Base-by-base conservation (phyloP, 2,113 vertebrate species). In the Heterotis niloticus region DNA sequence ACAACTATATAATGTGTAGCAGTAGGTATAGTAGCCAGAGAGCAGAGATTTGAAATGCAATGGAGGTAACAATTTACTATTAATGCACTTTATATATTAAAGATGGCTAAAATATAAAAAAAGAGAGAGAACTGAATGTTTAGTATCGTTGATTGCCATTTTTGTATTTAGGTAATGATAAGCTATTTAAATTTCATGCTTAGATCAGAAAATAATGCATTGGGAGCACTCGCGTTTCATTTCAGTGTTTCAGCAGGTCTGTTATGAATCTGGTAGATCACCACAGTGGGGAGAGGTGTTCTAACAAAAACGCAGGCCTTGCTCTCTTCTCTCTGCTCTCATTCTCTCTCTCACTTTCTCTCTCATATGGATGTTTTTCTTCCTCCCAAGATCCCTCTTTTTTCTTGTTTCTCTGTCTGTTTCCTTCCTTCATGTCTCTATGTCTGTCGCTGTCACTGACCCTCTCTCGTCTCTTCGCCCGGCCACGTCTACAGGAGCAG, bases 291-390 rank as follows among this genome's bases (percentile, higher is more conserved):
- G 64, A 52, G 29, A 72, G 64, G 24, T 82, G 78, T 82, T 81
- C 51, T 81, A 79, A 86, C 76, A 75, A 82, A 75, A 85, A 86
- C 85, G 76, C 77, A 85, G 84, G 84, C 78, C 76, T 86, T 89
- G 81, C 85, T 79, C 86, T 87, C 80, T 85, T 76, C 85, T 76
- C 26, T 72, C 66, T 77, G n/a, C 69, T 81, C 51, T 72, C 24
- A 62, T 57, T 89, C n/a, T 72, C 66, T 77, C 69, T 81, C 51
- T 72, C 24, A 62, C 57, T 89, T 62, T 86, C 57, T 89, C 82
- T 88, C 85, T 89, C 88, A 87, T 89, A 83, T 90, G 83, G 78
- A 88, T 90, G 88, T 90, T 87, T 89, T 84, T 82, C 82, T 81
- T 82, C 64, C 69, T 82, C 76, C 65, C 80, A 87, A 83, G 82